These are phyloP conservation scores for Ectemnius cavifrons DNA, from an alignment of 2,888 invertebrate species.

Conservation along the genomic window DNA sequence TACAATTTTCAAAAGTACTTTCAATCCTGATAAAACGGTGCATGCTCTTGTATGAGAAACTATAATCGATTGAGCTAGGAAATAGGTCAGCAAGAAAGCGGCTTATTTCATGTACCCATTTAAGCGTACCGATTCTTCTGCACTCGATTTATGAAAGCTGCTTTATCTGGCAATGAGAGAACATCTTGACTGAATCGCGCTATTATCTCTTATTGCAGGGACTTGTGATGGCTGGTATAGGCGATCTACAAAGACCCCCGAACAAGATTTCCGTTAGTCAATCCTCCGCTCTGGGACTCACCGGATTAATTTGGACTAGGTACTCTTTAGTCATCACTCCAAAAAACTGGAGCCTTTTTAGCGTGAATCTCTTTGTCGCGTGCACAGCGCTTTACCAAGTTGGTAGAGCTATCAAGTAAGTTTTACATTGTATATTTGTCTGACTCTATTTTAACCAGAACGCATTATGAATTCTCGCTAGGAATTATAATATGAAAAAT, in stretches of 20 bases:
- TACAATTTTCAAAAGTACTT: background rate
- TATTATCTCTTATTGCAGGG: conserved; percentile 79
- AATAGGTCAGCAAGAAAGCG: conserved; percentile 31
- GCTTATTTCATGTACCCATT: conserved; percentile 7
- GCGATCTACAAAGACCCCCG: conserved; percentile 93
- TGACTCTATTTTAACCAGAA: too few species aligned
- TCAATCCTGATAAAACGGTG: background rate
- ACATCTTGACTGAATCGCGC: conserved; percentile 5
- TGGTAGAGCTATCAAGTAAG: conserved; percentile 83
- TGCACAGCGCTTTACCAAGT: conserved; percentile 92
- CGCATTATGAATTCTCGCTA: too few species aligned
- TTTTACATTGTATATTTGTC: conserved; percentile 1
- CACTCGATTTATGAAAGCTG: background rate
- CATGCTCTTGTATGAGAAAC: conserved; percentile 16
- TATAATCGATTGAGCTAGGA: conserved; percentile 27
- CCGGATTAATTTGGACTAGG: conserved; percentile 96
- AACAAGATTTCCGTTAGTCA: conserved; percentile 91
- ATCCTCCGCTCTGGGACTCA: conserved; percentile 89
- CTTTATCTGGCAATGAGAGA: background rate
- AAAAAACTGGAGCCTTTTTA: conserved; percentile 95
- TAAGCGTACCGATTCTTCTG: conserved; percentile 1
- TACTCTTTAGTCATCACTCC: conserved; percentile 98
- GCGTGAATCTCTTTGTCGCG: conserved; percentile 98
- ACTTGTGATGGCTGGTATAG: conserved; percentile 92
- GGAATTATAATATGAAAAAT: too few species aligned